Evolutionary conservation across 1,140 invertebrate genomes (phyloP), one percentile per base, ranked within the genome.

Genomic region (Brachionus angularis): DNA sequence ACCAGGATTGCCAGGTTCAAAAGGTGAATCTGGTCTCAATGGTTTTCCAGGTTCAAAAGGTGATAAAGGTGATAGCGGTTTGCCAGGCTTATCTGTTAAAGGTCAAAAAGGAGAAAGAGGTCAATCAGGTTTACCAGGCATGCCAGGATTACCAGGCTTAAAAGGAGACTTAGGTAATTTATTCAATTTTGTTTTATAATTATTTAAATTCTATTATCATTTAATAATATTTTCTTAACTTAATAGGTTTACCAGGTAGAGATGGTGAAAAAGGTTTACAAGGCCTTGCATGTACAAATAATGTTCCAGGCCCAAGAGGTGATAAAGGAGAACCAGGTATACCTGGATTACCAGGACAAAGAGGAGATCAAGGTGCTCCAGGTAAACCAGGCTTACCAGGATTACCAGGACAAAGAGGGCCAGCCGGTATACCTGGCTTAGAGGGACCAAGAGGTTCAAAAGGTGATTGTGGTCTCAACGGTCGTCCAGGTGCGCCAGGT

Each of bases 11-110:
- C 12, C 75, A 83, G 36, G 84, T 82, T 12, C 83, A 79, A 39
- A 85, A 88, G 71, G 71, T 18, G 39, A 62, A 16, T 23, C 25
- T n/a, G 71, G 71, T 39, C 14, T 62, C 25, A 53, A 53, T 23
- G 81, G 90, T 88, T 49, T 72, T 77, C 21, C 86, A 69, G 69
- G 81, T 73, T 25, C 75, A 74, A 25, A 86, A 78, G 89, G 53
- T 34, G 16, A 2, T 21, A 52, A 71, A 31, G 67, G 67, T 34
- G 46, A 71, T 42, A n/a, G 5, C 7, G 67, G 67, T 23, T 33
- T 39, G 10, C 29, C 47, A n/a, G 67, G 67, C 4, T 25, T 71
- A n/a, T 27, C 47, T 21, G 67, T 46, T 10, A 27, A 23, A 71
- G 72, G 73, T 36, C 18, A 0, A 25, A 53, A 50, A 71, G 67